phyloP scores from a whole-genome alignment of 1,140 invertebrate genomes.

The Pseudomyrmex gracilis region DNA sequence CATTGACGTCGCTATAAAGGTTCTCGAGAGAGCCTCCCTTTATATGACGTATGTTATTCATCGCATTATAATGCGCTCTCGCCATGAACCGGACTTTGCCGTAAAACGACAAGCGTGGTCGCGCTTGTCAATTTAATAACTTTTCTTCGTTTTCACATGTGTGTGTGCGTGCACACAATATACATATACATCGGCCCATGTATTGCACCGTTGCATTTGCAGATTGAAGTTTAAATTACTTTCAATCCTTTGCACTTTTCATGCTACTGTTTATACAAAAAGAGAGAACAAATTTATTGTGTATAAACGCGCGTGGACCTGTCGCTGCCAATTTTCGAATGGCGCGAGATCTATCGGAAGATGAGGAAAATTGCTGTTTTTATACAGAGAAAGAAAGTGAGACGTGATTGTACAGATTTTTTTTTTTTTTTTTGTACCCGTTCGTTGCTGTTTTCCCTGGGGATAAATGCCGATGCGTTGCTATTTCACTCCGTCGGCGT shows the following conservation, averaged over 20 bases:
- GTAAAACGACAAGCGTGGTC: conserved; percentile 1
- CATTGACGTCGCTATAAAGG: conserved; percentile 52
- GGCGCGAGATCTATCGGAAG: not conserved
- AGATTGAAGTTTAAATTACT: conserved; percentile 31
- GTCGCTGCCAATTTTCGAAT: conserved; percentile 9
- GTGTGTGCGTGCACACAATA: too few species aligned
- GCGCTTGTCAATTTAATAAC: conserved; percentile 23
- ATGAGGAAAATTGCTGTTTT: conserved; percentile 40
- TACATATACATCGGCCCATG: not conserved
- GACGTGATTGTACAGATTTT: conserved; percentile 23
- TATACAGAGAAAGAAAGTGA: conserved; percentile 43
- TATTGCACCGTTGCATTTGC: conserved; percentile 3
- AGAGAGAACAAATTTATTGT: conserved; percentile 2
- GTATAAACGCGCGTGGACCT: not conserved
- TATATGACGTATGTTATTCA: conserved; percentile 55
- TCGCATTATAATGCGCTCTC: conserved; percentile 46
- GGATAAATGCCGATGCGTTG: conserved; percentile 53
- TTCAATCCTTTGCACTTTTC: conserved; percentile 1
- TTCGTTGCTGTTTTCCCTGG: conserved; percentile 8
- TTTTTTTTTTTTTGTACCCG: conserved; percentile 31
- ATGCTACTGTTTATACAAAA: not conserved
- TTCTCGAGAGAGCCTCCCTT: conserved; percentile 25
- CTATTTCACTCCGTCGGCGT: conserved; percentile 51
- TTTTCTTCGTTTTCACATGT: conserved; percentile 4
- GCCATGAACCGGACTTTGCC: conserved; percentile 6